Percentiles rank a stretch among this genome's conserved stretches.
Evolutionary conservation across 2,888 invertebrate genomes (phyloP).

Genomic region (Lasioglossum pauxillum): DNA sequence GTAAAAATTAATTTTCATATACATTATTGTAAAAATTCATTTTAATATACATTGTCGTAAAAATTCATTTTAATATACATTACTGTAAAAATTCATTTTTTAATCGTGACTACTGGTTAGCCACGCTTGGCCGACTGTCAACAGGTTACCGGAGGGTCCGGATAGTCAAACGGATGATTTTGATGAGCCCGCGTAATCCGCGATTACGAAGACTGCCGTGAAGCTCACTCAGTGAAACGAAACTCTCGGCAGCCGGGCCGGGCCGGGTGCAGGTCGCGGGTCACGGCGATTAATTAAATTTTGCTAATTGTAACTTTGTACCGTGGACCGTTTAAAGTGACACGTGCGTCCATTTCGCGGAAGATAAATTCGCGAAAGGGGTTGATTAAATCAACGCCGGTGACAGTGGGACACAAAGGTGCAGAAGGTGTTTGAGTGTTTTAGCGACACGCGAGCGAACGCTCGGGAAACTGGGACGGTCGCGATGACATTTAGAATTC

Average conservation of each 20-base stretch:
- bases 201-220: slow-evolving; percentile 35
- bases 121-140: background rate
- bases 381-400: slow-evolving; percentile 4
- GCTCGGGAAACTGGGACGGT: background rate
- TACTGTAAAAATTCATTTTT: background rate
- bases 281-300: slow-evolving; percentile 40
- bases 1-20: too few relatives aligned
- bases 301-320: slow-evolving; percentile 12
- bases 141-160: background rate
- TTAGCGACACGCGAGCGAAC: background rate
- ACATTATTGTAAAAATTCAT: background rate
- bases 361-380: slow-evolving; percentile 8
- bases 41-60: background rate
- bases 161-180: background rate
- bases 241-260: background rate
- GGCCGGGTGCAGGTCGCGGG: background rate
- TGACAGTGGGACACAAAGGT: background rate
- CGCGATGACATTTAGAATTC: slow-evolving; percentile 16
- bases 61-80: background rate
- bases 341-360: background rate
- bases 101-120: background rate
- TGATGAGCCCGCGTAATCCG: background rate
- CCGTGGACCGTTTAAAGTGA: slow-evolving; percentile 3
- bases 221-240: slow-evolving; percentile 1
- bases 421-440: background rate